Percentiles rank a stretch among this genome's conserved stretches.
These are phyloP conservation scores for Yponomeuta plumbellus DNA, from an alignment of 2,888 invertebrate genomes.

Conservation along the genomic window DNA sequence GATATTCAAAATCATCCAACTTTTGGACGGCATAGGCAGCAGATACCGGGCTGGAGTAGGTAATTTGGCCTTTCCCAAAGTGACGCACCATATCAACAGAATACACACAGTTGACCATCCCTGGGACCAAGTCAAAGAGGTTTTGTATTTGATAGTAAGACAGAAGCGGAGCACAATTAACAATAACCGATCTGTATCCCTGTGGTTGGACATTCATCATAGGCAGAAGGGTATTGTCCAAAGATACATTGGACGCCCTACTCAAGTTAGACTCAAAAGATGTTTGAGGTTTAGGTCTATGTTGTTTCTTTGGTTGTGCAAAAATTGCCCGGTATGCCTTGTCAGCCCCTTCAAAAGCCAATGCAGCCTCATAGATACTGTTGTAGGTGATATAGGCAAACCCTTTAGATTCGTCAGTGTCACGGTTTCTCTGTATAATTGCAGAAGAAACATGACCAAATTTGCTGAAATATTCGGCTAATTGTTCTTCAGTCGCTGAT, in stretches of 20 bases:
- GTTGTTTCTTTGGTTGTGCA: slow-evolving; percentile 84
- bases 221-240: slow-evolving; percentile 37
- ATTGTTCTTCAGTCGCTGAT: slow-evolving; percentile 82
- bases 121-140: slow-evolving; percentile 90
- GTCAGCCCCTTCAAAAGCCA: slow-evolving; percentile 91
- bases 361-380: slow-evolving; percentile 89
- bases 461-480: slow-evolving; percentile 85
- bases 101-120: slow-evolving; percentile 53
- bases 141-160: slow-evolving; percentile 87
- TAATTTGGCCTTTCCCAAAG: slow-evolving; percentile 58
- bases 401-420: slow-evolving; percentile 88
- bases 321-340: slow-evolving; percentile 90
- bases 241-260: slow-evolving; percentile 36
- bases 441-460: slow-evolving; percentile 88
- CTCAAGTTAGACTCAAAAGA: slow-evolving; percentile 52
- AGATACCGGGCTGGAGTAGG: slow-evolving; percentile 55
- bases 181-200: slow-evolving; percentile 80
- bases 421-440: slow-evolving; percentile 84
- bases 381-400: slow-evolving; percentile 92
- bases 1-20: slow-evolving; percentile 94
- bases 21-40: slow-evolving; percentile 86
- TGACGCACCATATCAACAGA: slow-evolving; percentile 65
- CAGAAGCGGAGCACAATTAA: slow-evolving; percentile 82
- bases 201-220: slow-evolving; percentile 53
- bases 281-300: slow-evolving; percentile 36